Base-by-base conservation (phyloP, 2,888 invertebrate species). In the Melipona bicolor region DNA sequence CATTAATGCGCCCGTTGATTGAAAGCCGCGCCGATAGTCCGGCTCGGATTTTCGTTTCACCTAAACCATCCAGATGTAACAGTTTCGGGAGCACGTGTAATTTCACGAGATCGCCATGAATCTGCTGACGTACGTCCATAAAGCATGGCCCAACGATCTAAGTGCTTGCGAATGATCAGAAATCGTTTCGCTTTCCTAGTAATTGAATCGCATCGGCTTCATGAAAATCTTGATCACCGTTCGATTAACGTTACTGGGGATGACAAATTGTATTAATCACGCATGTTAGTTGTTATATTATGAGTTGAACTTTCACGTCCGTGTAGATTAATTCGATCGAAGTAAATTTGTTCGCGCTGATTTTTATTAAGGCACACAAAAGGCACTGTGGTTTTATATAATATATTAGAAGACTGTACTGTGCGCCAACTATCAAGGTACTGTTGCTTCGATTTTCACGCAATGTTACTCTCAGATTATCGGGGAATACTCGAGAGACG, bases 1-100 rank as follows among this genome's bases (percentile, higher is more conserved):
- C 77, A 83, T 86, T 86, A 83, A 87, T 80, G 77, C 79, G 49
- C 59, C 19, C 72, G 77, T 72, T 86, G 87, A 86, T 86, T 87
- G 87, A 86, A 83, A 77, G 49, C 77, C 72, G 50, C 71, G 67
- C n/a, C 59, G 69, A 59, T 70, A 56, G 67, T 24, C 49, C 56
- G 32, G 36, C 24, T 36, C 24, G 52, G 77, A 77, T 67, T 71
- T 80, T 70, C 77, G 77, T 77, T 81, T 67, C 52, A 77, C 5
- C 24, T 56, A 56, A 54, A n/a, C n/a, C 11, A 59, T 21, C 21
- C 24, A 17, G 52, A 61, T 50, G 74, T 62, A 68, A 62, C 68
- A 2, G 50, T 68, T 27, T 21, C 52, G 21, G 9, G 19, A n/a
- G 43, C 56, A 59, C 56, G 69, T 62, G 54, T 69, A 76, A 76